A percentile compares a stretch with the other conserved stretches of the same genome.
These are phyloP conservation scores for Tanaodytes sp. DNA, from an alignment of 2,888 invertebrate species.

Conservation along the genomic window DNA sequence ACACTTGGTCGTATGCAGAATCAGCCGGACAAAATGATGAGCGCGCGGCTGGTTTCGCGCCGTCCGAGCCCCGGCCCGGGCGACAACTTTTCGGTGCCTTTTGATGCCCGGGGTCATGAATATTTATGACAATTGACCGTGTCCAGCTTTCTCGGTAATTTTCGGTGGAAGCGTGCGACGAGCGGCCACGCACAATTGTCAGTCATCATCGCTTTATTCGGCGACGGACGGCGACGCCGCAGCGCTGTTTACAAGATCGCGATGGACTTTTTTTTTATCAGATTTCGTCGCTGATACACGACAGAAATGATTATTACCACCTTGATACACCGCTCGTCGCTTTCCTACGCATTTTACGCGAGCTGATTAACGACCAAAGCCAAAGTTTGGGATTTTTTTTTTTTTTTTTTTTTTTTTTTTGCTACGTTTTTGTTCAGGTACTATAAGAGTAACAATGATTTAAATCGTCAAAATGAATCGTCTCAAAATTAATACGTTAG, in stretches of 20 bases:
- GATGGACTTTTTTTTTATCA: conserved; percentile 5
- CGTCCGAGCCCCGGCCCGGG: conserved; percentile 3
- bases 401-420: too few species aligned
- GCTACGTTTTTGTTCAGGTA: too few species aligned
- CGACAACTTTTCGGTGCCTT: conserved; percentile 23
- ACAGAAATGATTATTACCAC: conserved; percentile 13
- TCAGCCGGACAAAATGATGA: conserved; percentile 20
- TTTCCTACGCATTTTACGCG: too few species aligned
- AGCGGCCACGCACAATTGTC: conserved; percentile 35
- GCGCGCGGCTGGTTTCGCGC: conserved; percentile 14
- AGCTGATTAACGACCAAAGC: too few species aligned
- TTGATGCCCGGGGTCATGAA: conserved; percentile 29
- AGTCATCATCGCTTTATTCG: conserved; percentile 23
- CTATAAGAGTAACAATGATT: too few species aligned
- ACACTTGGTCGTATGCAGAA: conserved; percentile 33
- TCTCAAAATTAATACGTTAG: too few species aligned
- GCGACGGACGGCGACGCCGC: conserved; percentile 2
- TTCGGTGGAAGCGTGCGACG: conserved; percentile 10
- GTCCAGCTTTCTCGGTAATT: conserved; percentile 37
- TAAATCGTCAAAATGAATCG: too few species aligned
- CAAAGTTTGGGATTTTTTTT: too few species aligned
- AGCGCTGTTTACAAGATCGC: conserved; percentile 17
- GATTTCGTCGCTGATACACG: conserved; percentile 9
- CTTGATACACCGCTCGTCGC: too few species aligned
- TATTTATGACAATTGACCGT: conserved; percentile 38